Percentiles rank a stretch among this genome's conserved stretches.
These are phyloP conservation scores for Notodonta ziczac DNA, from an alignment of 2,888 invertebrate species.

Conservation along the genomic window DNA sequence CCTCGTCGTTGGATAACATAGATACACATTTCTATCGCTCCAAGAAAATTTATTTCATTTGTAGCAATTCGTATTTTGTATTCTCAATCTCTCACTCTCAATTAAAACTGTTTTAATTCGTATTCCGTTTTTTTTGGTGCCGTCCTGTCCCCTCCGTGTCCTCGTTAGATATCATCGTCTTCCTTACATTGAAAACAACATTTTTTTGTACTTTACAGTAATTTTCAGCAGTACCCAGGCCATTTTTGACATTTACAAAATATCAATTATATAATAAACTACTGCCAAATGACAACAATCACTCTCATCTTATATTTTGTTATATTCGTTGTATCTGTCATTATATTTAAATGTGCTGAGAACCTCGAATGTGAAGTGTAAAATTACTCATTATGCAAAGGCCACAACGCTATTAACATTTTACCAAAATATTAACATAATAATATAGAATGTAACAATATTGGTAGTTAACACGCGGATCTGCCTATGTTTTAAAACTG, in stretches of 20 bases:
- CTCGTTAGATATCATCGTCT: neutral
- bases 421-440: slow-evolving; percentile 27
- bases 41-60: too few species aligned
- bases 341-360: slow-evolving; percentile 4
- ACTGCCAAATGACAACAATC: neutral
- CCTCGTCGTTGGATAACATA: too few species aligned
- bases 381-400: slow-evolving; percentile 25
- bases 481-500: neutral
- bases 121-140: too few species aligned
- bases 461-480: neutral
- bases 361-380: slow-evolving; percentile 21
- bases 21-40: too few species aligned
- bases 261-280: too few species aligned
- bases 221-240: too few species aligned
- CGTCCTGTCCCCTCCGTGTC: neutral
- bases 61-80: too few species aligned
- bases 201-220: neutral
- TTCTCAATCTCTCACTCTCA: too few species aligned
- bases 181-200: neutral
- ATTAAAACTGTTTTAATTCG: too few species aligned
- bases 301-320: neutral
- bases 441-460: slow-evolving; percentile 20
- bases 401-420: slow-evolving; percentile 21
- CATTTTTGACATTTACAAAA: too few species aligned
- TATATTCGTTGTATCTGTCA: neutral